Conservation (phyloP, 2,888 invertebrate species). For the Melanostoma mellinum region DNA sequence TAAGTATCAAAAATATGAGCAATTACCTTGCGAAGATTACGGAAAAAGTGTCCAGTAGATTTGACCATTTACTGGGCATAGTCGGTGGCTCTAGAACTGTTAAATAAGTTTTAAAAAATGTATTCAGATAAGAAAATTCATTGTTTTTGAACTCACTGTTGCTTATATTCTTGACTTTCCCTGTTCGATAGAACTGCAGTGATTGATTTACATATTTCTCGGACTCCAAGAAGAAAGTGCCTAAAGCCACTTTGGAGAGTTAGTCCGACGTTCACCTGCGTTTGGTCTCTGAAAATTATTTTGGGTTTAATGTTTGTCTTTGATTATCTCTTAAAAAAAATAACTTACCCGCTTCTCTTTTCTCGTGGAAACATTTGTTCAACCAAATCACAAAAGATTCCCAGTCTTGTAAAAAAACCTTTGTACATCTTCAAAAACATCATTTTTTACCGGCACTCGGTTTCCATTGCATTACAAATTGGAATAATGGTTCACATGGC, state of each 20-base stretch:
- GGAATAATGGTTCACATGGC: no score
- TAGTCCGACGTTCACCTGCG: slow-evolving; percentile 28
- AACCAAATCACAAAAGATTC: slow-evolving; percentile 69
- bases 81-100: no score
- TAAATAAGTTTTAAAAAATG: no score
- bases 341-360: slow-evolving; percentile 59
- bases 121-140: no score
- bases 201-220: no score
- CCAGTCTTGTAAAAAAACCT: slow-evolving; percentile 74
- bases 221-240: no score
- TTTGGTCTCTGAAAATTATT: slow-evolving; percentile 61
- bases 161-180: no score
- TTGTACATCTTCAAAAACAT: slow-evolving; percentile 71
- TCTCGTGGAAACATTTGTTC: slow-evolving; percentile 73
- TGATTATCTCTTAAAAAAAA: neutral
- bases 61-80: slow-evolving; percentile 70
- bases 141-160: no score
- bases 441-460: slow-evolving; percentile 23
- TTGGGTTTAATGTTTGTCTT: no score
- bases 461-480: no score
- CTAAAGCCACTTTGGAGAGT: slow-evolving; percentile 72
- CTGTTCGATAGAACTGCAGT: no score
- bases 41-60: slow-evolving; percentile 73
- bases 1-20: slow-evolving; percentile 70
- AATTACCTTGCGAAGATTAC: slow-evolving; percentile 65